These are phyloP conservation scores for Myotis myotis DNA, from an alignment of 2,797 vertebrate species.

Conservation along the genomic window DNA sequence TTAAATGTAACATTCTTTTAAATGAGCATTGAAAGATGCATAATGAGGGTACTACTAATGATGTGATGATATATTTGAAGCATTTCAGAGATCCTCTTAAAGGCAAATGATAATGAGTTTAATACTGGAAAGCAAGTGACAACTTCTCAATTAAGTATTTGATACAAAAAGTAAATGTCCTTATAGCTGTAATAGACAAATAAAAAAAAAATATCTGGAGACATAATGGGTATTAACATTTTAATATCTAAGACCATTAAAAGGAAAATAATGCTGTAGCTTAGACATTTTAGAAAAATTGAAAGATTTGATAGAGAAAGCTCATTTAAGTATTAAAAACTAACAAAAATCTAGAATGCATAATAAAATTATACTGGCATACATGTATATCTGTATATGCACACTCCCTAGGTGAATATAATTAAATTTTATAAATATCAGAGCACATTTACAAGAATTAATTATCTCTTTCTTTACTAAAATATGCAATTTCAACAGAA, in stretches of 20 bases:
- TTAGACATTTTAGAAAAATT: background rate
- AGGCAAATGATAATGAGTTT: background rate
- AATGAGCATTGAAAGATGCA: background rate
- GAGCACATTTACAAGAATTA: background rate
- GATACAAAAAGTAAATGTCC: background rate
- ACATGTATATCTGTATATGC: background rate
- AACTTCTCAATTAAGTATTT: background rate
- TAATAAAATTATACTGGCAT: background rate
- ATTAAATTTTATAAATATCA: background rate
- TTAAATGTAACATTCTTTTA: conserved; percentile 23
- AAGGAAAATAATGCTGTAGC: background rate
- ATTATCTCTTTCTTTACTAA: background rate
- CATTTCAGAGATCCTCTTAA: conserved; percentile 19
- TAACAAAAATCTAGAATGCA: background rate
- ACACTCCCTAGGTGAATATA: background rate
- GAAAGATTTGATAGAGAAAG: background rate
- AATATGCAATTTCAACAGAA: background rate
- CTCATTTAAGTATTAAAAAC: background rate
- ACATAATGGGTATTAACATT: background rate
- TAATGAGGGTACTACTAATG: background rate
- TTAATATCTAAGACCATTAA: background rate
- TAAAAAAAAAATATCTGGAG: background rate
- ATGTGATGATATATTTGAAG: background rate
- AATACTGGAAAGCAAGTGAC: background rate
- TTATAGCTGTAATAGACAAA: background rate